These are phyloP conservation scores for Scolopax rusticola DNA, from an alignment of 2,797 vertebrate genomes.

Conservation along the genomic window DNA sequence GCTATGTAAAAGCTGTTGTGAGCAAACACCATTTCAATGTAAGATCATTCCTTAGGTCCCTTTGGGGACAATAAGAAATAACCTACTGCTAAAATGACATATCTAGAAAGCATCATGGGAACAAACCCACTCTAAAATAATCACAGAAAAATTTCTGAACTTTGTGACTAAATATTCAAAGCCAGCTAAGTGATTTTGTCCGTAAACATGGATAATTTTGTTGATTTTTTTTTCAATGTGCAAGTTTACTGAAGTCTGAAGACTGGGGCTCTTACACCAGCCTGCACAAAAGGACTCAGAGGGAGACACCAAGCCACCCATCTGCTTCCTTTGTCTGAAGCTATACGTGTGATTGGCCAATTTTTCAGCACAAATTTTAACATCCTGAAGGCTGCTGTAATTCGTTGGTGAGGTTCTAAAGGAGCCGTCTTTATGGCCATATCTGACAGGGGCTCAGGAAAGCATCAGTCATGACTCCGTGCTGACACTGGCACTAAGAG, in stretches of 20 bases:
- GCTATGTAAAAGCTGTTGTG: neutral
- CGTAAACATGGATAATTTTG: neutral
- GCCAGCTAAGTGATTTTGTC: neutral
- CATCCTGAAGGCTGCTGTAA: neutral
- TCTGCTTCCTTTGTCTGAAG: neutral
- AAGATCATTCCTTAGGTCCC: neutral
- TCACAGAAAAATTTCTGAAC: neutral
- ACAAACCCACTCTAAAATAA: neutral
- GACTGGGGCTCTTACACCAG: neutral
- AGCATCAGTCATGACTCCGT: neutral
- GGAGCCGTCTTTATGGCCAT: neutral
- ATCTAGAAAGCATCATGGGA: neutral
- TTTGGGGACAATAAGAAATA: neutral
- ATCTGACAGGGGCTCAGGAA: slow-evolving; percentile 1
- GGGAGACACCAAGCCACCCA: neutral
- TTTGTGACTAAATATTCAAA: neutral
- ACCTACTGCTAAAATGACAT: neutral
- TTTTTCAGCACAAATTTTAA: neutral
- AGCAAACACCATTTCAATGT: neutral
- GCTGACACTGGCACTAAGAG: neutral
- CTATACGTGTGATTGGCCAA: neutral
- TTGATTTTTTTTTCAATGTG: neutral
- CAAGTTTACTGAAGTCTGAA: neutral
- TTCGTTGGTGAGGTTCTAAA: neutral
- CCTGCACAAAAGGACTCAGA: neutral